Percentiles rank a stretch among this genome's conserved stretches.
phyloP scores from a whole-genome alignment of 2,797 vertebrate genomes.

The Coregonus suidteri region DNA sequence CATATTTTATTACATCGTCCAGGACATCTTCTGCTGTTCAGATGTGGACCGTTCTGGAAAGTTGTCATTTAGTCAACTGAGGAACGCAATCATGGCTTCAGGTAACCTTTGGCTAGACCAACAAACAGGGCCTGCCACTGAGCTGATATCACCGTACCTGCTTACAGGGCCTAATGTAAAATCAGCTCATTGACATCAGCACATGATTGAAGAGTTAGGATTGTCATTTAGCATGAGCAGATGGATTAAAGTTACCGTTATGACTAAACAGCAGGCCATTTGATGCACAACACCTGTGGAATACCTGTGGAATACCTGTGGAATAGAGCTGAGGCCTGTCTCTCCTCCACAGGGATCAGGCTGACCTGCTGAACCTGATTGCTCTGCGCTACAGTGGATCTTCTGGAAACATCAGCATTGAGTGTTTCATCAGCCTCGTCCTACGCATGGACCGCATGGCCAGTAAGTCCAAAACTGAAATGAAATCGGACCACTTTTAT shows the following conservation, averaged over 20 bases:
- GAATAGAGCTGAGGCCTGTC: no score
- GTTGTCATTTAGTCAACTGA: constrained; percentile 59
- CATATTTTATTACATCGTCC: constrained; percentile 10
- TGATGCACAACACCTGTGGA: no score
- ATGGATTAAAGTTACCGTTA: no score
- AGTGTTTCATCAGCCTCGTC: constrained; percentile 81
- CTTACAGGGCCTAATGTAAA: no score
- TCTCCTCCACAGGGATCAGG: constrained; percentile 25
- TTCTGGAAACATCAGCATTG: constrained; percentile 71
- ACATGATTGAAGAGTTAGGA: no score
- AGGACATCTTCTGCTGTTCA: constrained; percentile 67
- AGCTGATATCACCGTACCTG: no score
- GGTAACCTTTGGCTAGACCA: constrained; percentile 45
- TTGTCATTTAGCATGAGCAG: no score
- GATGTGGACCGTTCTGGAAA: constrained; percentile 62
- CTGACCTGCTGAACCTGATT: constrained; percentile 69
- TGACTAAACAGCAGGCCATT: background rate
- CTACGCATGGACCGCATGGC: constrained; percentile 79
- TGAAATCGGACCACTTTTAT: background rate
- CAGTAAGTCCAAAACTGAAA: constrained; percentile 69
- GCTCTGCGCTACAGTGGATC: constrained; percentile 75
- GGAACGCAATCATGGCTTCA: constrained; percentile 53
- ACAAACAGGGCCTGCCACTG: no score
- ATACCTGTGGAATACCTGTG: no score
- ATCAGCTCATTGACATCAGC: background rate